Evolutionary conservation across 2,113 vertebrate species (phyloP), one percentile per base, ranked within the genome.

Genomic region (Cinclus cinclus): DNA sequence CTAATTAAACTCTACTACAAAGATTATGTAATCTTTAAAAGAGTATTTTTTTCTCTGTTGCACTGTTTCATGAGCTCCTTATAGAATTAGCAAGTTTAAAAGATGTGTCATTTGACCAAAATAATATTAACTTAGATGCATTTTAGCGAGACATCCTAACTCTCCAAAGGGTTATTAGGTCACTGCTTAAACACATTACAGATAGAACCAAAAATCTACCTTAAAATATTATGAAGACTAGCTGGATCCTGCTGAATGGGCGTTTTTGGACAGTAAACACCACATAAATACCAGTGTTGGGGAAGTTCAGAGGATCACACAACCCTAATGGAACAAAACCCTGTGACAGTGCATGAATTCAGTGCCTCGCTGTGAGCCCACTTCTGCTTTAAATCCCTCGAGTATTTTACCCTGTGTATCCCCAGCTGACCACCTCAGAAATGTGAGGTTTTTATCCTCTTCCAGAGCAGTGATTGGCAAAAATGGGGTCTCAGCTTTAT

Each of bases 341-440:
- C n/a, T 25, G 4, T 1, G 0, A 44, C 3, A 0, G 14, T 33
- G n/a, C 55, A 67, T 11, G 56, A 87, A 65, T 52, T 37, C 63
- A 44, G 19, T 0, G 1, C 44, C 49, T n/a, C 35, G 10, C 6
- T 10, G 39, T 0, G 0, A 42, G 21, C 6, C 50, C 55, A 21
- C 11, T 64, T 59, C 87, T 86, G 52, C 60, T 78, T 90, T 42
- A 3, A 0, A 42, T 27, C 46, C 37, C 37, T 47, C 3, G 16
- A 12, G 9, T 6, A 30, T 60, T 71, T 76, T 5, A 71, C n/a
- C 16, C 52, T 35, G 41, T 42, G 33, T 1, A 52, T 2, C 4
- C 16, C 6, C 25, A n/a, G n/a, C 58, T 58, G 10, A 62, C 46
- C 64, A 41, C 14, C 35, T 83, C 55, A 35, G 18, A 64, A 67